phyloP scores from a whole-genome alignment of 2,888 invertebrate species.

The Thumatha senex region DNA sequence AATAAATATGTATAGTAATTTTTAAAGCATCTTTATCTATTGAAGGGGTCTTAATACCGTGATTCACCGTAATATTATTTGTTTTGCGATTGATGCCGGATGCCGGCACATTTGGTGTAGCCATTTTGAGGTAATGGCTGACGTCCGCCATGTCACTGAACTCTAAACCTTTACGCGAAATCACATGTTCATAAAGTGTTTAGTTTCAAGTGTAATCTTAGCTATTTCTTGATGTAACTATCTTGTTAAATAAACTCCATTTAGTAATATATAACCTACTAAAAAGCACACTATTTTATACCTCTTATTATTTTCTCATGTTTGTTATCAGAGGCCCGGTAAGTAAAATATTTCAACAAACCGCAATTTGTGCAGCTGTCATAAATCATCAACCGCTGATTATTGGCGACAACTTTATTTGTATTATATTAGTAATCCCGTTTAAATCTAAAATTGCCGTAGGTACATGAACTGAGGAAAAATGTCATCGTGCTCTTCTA shows the following conservation, averaged over 20 bases:
- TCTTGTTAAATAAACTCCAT: no score
- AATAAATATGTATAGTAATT: not conserved
- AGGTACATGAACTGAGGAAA: no score
- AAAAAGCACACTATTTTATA: no score
- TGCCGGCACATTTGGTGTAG: constrained; percentile 56
- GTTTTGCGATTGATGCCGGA: constrained; percentile 47
- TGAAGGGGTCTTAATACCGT: not conserved
- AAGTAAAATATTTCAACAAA: constrained; percentile 1
- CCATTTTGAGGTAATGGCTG: constrained; percentile 70
- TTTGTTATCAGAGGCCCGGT: constrained; percentile 31
- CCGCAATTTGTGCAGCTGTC: not conserved
- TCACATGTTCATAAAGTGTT: constrained; percentile 17
- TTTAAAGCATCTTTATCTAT: not conserved
- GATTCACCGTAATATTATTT: constrained; percentile 4
- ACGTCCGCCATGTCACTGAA: constrained; percentile 73
- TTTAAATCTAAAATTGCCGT: no score
- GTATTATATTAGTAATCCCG: no score
- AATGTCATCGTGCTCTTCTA: not conserved
- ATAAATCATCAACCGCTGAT: not conserved
- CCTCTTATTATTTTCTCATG: constrained; percentile 5
- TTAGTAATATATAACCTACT: no score
- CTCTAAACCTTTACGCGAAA: constrained; percentile 39
- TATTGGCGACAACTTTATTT: no score
- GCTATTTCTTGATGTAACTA: no score
- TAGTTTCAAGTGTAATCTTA: not conserved